Conservation (phyloP, 2,113 vertebrate species). For the Zosterops japonicus region DNA sequence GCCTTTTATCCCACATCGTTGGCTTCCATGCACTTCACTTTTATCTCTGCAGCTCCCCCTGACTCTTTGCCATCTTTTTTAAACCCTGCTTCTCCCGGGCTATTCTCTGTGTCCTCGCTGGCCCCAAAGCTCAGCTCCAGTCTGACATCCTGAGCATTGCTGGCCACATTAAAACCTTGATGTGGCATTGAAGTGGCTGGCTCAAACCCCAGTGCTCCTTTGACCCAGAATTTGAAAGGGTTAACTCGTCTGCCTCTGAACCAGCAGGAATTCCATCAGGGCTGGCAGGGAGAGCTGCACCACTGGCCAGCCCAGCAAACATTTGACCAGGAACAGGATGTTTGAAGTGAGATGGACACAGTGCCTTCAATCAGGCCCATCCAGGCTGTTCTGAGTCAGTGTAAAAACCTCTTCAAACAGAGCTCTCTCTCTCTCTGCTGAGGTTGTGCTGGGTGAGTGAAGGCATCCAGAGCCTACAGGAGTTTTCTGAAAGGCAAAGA, state of each 20-base stretch:
- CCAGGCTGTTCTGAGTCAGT: not conserved
- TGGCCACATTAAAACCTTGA: not conserved
- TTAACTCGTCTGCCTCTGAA: conserved; percentile 26
- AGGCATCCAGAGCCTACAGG: not conserved
- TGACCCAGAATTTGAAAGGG: conserved; percentile 34
- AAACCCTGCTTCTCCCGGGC: conserved; percentile 18
- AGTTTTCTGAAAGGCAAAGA: not conserved
- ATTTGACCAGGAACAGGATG: not conserved
- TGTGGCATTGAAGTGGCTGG: not conserved
- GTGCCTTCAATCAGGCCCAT: not conserved
- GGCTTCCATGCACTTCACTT: conserved; percentile 25
- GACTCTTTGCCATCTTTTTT: conserved; percentile 42
- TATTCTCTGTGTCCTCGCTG: not conserved
- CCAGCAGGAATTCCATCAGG: not conserved
- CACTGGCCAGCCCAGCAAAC: not conserved
- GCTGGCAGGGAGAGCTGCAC: not conserved
- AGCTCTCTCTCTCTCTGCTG: not conserved
- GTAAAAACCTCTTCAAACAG: not conserved
- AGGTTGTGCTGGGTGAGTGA: not conserved
- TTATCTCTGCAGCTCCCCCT: not conserved
- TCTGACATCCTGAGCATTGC: not conserved
- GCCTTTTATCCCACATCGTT: conserved; percentile 44
- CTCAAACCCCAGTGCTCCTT: not conserved
- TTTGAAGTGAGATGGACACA: not conserved
- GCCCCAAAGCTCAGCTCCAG: conserved; percentile 13